Conservation (phyloP, 2,888 invertebrate species). For the Pristionchus mayeri region DNA sequence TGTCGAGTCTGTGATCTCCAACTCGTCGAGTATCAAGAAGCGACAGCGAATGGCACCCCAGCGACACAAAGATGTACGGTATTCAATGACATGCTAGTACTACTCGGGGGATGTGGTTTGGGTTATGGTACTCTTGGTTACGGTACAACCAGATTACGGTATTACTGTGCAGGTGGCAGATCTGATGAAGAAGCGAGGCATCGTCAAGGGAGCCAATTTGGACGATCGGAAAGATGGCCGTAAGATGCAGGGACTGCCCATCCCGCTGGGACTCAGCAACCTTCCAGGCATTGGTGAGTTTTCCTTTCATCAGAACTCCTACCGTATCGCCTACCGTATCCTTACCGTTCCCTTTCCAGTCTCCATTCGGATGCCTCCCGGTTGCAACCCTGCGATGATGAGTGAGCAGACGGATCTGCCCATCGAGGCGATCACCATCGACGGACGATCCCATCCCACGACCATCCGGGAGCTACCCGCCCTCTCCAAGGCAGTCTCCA, state of each 20-base stretch:
- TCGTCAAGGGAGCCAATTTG: conserved; percentile 11
- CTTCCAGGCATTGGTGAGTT: conserved; percentile 6
- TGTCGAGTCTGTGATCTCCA: conserved; percentile 20
- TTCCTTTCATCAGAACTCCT: too few species aligned
- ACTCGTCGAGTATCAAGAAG: conserved; percentile 14
- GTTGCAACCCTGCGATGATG: not conserved
- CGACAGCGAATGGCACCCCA: conserved; percentile 30
- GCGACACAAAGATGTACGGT: not conserved
- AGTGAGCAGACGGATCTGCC: not conserved
- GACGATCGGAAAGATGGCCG: not conserved
- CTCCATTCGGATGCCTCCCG: conserved; percentile 18
- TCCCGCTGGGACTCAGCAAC: not conserved
- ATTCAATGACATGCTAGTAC: not conserved
- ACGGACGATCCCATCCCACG: not conserved
- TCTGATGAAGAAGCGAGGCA: not conserved
- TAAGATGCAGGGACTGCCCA: not conserved
- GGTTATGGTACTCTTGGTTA: not conserved
- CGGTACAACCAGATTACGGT: not conserved
- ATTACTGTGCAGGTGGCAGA: not conserved
- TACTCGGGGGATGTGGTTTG: too few species aligned
- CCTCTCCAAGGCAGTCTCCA: not conserved
- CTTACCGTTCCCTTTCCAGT: not conserved
- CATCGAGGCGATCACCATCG: not conserved
- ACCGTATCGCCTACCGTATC: too few species aligned
- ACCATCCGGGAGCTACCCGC: not conserved